Percentiles rank a stretch among this genome's conserved stretches.
phyloP scores from a whole-genome alignment of 2,113 vertebrate species.

The Rhodinocichla rosea region DNA sequence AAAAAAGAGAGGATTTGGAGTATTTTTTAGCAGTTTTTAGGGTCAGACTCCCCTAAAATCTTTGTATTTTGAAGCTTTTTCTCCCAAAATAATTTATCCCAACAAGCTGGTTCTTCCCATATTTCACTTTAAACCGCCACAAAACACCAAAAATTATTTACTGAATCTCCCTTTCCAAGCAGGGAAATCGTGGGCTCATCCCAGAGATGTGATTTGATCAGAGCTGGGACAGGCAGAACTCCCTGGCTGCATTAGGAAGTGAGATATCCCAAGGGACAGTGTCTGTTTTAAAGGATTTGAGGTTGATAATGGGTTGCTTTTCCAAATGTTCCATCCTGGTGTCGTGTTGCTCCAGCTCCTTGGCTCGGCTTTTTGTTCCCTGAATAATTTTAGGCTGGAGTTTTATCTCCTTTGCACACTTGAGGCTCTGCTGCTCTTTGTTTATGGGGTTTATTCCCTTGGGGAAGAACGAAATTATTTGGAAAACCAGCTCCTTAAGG shows the following conservation, averaged over 20 bases:
- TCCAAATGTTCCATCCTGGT: neutral
- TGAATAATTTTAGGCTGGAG: neutral
- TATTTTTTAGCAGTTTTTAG: neutral
- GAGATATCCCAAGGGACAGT: neutral
- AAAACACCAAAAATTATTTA: neutral
- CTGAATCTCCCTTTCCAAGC: neutral
- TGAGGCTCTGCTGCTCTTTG: neutral
- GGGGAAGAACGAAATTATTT: neutral
- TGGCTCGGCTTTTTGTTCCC: neutral
- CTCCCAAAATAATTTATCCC: neutral
- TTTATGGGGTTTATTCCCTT: neutral
- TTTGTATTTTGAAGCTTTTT: neutral
- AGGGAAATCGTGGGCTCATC: rapidly evolving
- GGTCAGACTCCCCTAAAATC: rapidly evolving
- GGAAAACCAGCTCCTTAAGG: neutral
- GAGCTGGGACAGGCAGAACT: neutral
- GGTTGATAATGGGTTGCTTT: neutral
- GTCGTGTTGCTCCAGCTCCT: neutral
- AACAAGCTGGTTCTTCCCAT: neutral
- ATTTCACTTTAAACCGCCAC: neutral
- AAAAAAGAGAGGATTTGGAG: neutral
- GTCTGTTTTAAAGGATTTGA: neutral
- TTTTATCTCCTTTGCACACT: neutral
- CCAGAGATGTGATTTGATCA: neutral
- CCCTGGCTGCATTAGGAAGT: neutral